Base-by-base conservation (phyloP, 1,140 invertebrate genomes). In the Sitophilus oryzae region DNA sequence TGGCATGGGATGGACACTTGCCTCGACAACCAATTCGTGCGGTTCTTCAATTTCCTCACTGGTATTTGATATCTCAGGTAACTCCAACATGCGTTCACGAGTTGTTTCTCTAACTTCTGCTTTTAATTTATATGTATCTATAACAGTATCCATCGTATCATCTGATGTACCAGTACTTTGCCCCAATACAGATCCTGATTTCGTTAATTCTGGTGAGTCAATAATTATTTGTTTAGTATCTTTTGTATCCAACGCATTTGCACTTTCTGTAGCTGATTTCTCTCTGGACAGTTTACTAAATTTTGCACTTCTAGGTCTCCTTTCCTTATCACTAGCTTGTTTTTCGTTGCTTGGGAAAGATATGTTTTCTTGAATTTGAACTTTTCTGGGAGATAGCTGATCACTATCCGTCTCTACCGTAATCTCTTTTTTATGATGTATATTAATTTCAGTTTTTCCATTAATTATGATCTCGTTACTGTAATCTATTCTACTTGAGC, bases 371-470 rank as follows among this genome's bases (percentile, higher is more conserved):
- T 44, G 46, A 18, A 49, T 43, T 22, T 35, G 46, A 5, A 50
- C 52, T 47, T 21, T 56, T 25, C 36, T 34, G n/a, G 56, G 47
- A 16, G 52, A 37, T 16, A 23, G 43, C 9, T 40, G 15, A 22
- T 38, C 18, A 36, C 51, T 37, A 18, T 58, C 54, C 16, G 30
- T 41, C 9, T 56, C 58, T 11, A 62, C 22, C 6, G 47, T 50
- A 49, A 65, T 60, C 23, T 63, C 61, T 40, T 59, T 57, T 9
- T 46, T 56, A 38, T 66, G 59, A 19, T 63, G 62, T 22, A 66
- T 63, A 22, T 65, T 66, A 37, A 66, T 63, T 56, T 66, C 65
- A 8, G 65, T 66, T 44, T 58, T 65, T 20, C 65, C 65, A 47
- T 65, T 66, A 11, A 66, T 62, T 8, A 59, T 57, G 14, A 66